Percentiles rank a stretch among this genome's conserved stretches.
phyloP scores from a whole-genome alignment of 2,113 vertebrate genomes.

The Alexandromys fortis region DNA sequence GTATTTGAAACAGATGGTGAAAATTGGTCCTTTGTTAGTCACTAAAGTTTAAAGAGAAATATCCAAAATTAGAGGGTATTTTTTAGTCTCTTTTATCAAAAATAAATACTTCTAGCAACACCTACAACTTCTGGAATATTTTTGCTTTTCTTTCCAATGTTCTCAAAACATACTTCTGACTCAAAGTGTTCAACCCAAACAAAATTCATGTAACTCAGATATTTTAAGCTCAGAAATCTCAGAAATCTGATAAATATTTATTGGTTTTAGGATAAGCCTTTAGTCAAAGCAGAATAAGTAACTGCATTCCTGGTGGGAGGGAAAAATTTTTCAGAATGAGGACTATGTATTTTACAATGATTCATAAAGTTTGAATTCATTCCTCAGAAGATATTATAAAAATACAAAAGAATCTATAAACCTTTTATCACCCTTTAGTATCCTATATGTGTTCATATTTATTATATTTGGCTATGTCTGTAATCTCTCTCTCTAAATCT shows the following conservation, averaged over 20 bases:
- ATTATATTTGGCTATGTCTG: no score
- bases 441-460: neutral
- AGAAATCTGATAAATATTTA: constrained; percentile 59
- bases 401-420: neutral
- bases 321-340: neutral
- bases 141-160: constrained; percentile 39
- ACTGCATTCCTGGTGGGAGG: neutral
- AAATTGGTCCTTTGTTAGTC: constrained; percentile 77
- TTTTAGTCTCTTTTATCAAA: constrained; percentile 23
- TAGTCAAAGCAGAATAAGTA: constrained; percentile 35
- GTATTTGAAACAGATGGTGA: constrained; percentile 73
- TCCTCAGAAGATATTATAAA: neutral
- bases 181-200: constrained; percentile 44
- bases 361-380: neutral
- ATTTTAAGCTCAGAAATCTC: constrained; percentile 51
- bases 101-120: constrained; percentile 63
- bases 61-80: constrained; percentile 17
- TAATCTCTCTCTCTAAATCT: no score
- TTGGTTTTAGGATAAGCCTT: constrained; percentile 32
- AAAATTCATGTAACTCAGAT: constrained; percentile 48
- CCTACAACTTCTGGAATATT: constrained; percentile 53
- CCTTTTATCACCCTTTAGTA: neutral
- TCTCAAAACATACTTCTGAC: constrained; percentile 38
- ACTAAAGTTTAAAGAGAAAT: constrained; percentile 72
- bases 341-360: neutral